phyloP scores from a whole-genome alignment of 2,797 vertebrate species.

The Melanotaenia trifasciata region DNA sequence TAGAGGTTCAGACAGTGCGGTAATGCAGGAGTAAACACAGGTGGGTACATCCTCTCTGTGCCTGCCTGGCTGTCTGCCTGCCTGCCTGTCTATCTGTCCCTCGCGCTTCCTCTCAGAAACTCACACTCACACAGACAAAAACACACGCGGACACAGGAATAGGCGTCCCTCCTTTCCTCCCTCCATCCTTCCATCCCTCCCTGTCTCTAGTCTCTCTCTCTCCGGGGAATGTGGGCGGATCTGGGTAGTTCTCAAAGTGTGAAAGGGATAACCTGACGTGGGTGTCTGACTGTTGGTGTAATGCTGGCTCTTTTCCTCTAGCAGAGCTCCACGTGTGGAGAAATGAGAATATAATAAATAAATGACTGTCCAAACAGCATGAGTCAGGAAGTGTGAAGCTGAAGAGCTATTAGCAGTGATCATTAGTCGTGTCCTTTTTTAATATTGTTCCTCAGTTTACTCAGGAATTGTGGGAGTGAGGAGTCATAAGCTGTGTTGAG shows the following conservation, averaged over 20 bases:
- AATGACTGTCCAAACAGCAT: constrained; percentile 42
- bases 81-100: background rate
- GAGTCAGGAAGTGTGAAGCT: constrained; percentile 64
- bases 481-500: constrained; percentile 37
- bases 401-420: constrained; percentile 30
- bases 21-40: constrained; percentile 45
- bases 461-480: constrained; percentile 45
- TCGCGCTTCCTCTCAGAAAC: background rate
- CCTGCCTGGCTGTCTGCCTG: background rate
- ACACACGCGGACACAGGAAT: constrained; percentile 53
- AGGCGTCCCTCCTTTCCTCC: constrained; percentile 7
- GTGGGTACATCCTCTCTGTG: constrained; percentile 1
- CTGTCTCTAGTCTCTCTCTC: background rate
- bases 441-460: constrained; percentile 22
- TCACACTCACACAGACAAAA: constrained; percentile 34
- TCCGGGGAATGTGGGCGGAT: constrained; percentile 62
- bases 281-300: constrained; percentile 62
- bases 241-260: constrained; percentile 68
- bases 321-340: constrained; percentile 8
- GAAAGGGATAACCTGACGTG: constrained; percentile 76
- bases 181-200: constrained; percentile 6
- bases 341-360: constrained; percentile 13
- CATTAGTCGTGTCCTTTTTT: constrained; percentile 38
- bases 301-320: constrained; percentile 47
- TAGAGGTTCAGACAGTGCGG: constrained; percentile 30